These are phyloP conservation scores for Myzus persicae DNA, from an alignment of 1,140 invertebrate genomes.

Conservation along the genomic window DNA sequence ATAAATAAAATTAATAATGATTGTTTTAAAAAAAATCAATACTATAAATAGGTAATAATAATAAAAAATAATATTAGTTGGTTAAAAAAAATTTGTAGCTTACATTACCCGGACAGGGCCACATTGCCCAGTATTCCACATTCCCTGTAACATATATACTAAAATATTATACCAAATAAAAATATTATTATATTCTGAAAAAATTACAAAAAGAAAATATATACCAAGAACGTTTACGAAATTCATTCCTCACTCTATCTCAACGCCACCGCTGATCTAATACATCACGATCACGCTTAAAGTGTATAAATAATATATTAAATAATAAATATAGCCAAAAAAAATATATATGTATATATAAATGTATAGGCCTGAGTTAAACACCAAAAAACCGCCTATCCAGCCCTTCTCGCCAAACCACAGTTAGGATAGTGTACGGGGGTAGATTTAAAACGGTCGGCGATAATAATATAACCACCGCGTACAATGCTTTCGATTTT, in stretches of 20 bases:
- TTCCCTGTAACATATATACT: no score
- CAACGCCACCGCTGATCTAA: not conserved
- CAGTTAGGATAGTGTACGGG: not conserved
- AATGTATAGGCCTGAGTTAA: no score
- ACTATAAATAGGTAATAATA: no score
- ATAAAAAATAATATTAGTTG: no score
- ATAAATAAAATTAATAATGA: no score
- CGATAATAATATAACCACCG: slow-evolving; percentile 26
- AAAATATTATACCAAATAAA: no score
- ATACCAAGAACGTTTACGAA: not conserved
- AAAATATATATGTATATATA: no score
- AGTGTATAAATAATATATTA: not conserved
- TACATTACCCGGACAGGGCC: no score
- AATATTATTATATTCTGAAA: not conserved
- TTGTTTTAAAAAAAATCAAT: no score
- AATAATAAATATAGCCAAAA: not conserved
- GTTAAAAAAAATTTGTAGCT: no score
- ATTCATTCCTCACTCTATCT: not conserved
- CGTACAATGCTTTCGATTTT: slow-evolving; percentile 55
- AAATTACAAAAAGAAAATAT: not conserved
- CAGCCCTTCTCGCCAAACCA: not conserved
- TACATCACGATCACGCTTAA: not conserved
- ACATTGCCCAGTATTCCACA: no score
- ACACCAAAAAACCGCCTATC: not conserved
- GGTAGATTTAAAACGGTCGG: slow-evolving; percentile 32